Base-by-base conservation (phyloP, 2,113 vertebrate genomes). In the Alces alces region DNA sequence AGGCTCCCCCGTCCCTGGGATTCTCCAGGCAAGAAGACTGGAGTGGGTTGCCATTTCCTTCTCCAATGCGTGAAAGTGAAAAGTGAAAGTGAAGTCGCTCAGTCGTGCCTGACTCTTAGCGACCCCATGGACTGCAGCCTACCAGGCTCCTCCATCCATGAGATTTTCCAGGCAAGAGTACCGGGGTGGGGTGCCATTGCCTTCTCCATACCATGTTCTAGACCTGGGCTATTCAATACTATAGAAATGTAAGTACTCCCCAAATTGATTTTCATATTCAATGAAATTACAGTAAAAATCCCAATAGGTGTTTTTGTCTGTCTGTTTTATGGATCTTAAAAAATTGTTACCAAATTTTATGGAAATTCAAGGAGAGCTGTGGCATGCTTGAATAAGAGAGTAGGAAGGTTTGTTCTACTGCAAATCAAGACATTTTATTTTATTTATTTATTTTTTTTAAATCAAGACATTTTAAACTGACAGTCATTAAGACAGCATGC, bases 261-360 rank as follows among this genome's bases (percentile, higher is more conserved):
- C 52, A 58, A 33, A 70, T 15, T 70, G 16, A 76, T 33, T 55
- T 76, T 83, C 55, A 80, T 58, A 87, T 57, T 66, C 50, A 47
- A 7, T 80, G 58, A 13, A 66, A 87, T 66, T 19, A 33, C 30
- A 64, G 70, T 70, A 57, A 64, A 76, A 79, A 84, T 78, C 61
- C 23, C 50, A 61, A 21, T 3, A 52, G 11, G 8, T 82, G 36
- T 39, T 90, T 80, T 70, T 95, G 30, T 84, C 17, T 91, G 25
- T 82, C 43, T 84, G 57, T 87, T 58, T 90, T 61, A 39, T 47
- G 39, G 33, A 82, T 87, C 47, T 86, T 66, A 17, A 91, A 33
- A 82, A 80, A 84, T 33, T 84, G 54, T 30, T 25, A 73, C 8
- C 50, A 33, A 84, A 33, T 57, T 58, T 73, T 89, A 39, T 13